A percentile compares a stretch with the other conserved stretches of the same genome.
phyloP scores from a whole-genome alignment of 2,797 vertebrate genomes.

The Geotrypetes seraphini region DNA sequence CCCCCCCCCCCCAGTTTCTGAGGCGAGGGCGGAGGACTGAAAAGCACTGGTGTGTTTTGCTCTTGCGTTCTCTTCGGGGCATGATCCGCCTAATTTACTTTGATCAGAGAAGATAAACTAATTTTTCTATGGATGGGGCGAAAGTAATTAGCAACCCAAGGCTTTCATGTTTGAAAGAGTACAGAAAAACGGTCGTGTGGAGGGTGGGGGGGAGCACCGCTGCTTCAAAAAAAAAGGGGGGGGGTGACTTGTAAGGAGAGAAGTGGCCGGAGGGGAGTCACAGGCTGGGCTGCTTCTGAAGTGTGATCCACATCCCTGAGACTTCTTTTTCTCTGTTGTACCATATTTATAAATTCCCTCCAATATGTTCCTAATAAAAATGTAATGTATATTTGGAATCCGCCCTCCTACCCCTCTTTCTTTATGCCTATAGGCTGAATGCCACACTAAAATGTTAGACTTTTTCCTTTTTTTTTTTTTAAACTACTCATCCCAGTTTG shows the following conservation, averaged over 20 bases:
- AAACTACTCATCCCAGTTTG: too few relatives aligned
- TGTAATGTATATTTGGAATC: too few relatives aligned
- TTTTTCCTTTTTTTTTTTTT: too few relatives aligned
- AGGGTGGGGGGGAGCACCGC: slow-evolving; percentile 40
- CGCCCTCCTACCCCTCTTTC: too few relatives aligned
- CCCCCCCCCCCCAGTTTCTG: slow-evolving; percentile 57
- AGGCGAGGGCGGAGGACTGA: slow-evolving; percentile 57
- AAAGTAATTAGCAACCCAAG: slow-evolving; percentile 61
- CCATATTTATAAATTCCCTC: too few relatives aligned
- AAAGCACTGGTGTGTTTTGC: slow-evolving; percentile 64
- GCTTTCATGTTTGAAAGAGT: slow-evolving; percentile 56
- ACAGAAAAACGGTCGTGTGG: slow-evolving; percentile 49
- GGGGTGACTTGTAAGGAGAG: slow-evolving; percentile 23
- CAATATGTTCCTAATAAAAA: too few relatives aligned
- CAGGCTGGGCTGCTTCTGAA: too few relatives aligned
- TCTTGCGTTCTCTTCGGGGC: slow-evolving; percentile 65
- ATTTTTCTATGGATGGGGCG: slow-evolving; percentile 59
- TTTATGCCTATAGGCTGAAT: too few relatives aligned
- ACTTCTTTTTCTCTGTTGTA: too few relatives aligned
- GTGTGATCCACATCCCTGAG: too few relatives aligned
- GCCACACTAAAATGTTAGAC: too few relatives aligned
- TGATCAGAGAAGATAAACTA: slow-evolving; percentile 70
- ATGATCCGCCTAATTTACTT: slow-evolving; percentile 69
- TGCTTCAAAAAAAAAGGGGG: slow-evolving; percentile 37
- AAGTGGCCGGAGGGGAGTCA: slow-evolving; percentile 19